Evolutionary conservation across 2,797 vertebrate genomes (phyloP), one percentile per base, ranked within the genome.

Genomic region (Mormyrus hasselquistii): DNA sequence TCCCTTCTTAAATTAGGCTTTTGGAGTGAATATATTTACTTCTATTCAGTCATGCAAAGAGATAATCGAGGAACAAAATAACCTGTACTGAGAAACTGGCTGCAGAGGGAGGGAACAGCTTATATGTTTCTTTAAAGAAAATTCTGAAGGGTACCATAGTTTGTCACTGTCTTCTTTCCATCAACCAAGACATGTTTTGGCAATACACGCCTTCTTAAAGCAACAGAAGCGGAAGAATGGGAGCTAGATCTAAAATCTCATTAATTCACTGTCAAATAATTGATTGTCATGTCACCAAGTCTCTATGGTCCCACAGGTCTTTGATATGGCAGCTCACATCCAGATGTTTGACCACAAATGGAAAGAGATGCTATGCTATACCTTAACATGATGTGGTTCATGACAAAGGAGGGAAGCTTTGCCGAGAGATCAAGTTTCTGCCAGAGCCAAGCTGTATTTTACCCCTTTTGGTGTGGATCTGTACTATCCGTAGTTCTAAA

Each of bases 171-270:
- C 93, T 94, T 94, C 95, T 95, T 93, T 95, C 93, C 93, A 91
- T 92, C 93, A 94, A 94, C 94, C 94, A 94, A 94, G 93, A 94
- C 94, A 94, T 94, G 94, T 93, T 92, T 93, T 94, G 94, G 93
- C 94, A 94, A 94, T 93, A 92, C 34, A 19, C 2, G 12, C 47
- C 25, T 89, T 69, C 88, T 82, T 89, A 50, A 89, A 62, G 73
- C 87, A 53, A 62, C 69, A 29, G 69, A 88, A 57, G 19, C 50
- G 14, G 19, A 12, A 90, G 44, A 41, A 82, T 22, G 87, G 69
- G 52, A 84, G 59, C 86, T 53, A 57, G 82, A 88, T 88, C 19
- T 41, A 38, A 49, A 88, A 44, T 86, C 87, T 55, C 82, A 86
- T 88, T 90, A 90, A 88, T 88, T 88, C 19, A 82, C 62, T 76